phyloP scores from a whole-genome alignment of 2,888 invertebrate species.

The Thecophora atra region DNA sequence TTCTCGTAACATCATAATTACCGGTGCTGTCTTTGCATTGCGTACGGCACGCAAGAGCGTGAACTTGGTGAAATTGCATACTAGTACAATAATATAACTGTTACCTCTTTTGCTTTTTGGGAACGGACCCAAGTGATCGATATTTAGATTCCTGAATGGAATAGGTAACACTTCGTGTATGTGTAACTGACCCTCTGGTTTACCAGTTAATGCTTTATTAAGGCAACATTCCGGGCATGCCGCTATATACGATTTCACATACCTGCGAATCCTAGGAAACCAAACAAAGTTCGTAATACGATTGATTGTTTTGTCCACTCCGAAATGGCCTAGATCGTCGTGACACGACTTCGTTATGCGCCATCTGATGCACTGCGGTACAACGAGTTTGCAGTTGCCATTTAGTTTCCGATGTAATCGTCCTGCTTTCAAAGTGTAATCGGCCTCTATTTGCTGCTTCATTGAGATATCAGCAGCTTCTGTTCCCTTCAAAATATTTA shows the following conservation, averaged over 20 bases:
- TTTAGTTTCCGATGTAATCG: slow-evolving; percentile 18
- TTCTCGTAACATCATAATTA: slow-evolving; percentile 17
- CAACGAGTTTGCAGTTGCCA: slow-evolving; percentile 28
- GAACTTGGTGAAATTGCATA: slow-evolving; percentile 43
- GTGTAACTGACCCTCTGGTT: slow-evolving; percentile 43
- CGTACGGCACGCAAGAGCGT: slow-evolving; percentile 22
- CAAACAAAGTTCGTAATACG: slow-evolving; percentile 42
- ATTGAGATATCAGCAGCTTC: neutral
- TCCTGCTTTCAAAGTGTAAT: slow-evolving; percentile 25
- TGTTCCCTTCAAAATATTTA: neutral
- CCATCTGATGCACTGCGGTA: slow-evolving; percentile 40
- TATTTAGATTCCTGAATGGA: no score
- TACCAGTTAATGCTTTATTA: slow-evolving; percentile 30
- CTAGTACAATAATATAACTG: slow-evolving; percentile 38
- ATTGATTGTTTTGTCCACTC: slow-evolving; percentile 42
- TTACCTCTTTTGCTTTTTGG: slow-evolving; percentile 42
- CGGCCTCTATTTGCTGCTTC: slow-evolving; percentile 18
- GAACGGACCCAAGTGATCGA: no score
- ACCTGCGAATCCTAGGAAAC: slow-evolving; percentile 47
- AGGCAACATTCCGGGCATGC: slow-evolving; percentile 27
- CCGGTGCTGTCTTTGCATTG: slow-evolving; percentile 13
- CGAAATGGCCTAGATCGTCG: slow-evolving; percentile 46
- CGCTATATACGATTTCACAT: slow-evolving; percentile 43
- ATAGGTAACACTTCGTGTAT: slow-evolving; percentile 35
- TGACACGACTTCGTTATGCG: slow-evolving; percentile 41